Conservation (phyloP, 1,140 invertebrate species). For the Drosophila mayri region DNA sequence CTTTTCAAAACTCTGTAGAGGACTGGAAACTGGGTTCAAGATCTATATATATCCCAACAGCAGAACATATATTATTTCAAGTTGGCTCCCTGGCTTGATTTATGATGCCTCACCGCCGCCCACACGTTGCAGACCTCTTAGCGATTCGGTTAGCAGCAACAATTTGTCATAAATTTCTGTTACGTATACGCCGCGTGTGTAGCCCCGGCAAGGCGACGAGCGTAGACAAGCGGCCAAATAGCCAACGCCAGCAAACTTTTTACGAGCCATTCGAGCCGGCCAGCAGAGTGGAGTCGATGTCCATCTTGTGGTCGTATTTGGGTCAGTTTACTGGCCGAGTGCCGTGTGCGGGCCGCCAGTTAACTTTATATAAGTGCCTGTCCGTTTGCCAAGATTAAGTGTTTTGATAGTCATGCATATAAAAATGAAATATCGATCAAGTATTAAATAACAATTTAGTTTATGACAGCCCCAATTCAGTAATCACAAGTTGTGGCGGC, state of each 20-base stretch:
- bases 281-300: conserved; percentile 49
- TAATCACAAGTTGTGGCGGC: conserved; percentile 44
- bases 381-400: conserved; percentile 78
- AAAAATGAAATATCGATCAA: conserved; percentile 84
- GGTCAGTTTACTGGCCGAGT: conserved; percentile 69
- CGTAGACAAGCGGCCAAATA: conserved; percentile 55
- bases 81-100: conserved; percentile 57
- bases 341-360: conserved; percentile 46
- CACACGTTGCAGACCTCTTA: conserved; percentile 77
- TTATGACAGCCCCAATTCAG: conserved; percentile 65
- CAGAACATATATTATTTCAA: conserved; percentile 48
- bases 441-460: conserved; percentile 83
- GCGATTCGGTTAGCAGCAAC: conserved; percentile 75
- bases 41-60: conserved; percentile 29
- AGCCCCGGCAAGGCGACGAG: background rate
- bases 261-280: conserved; percentile 66
- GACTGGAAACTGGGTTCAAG: background rate
- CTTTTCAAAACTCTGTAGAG: conserved; percentile 10
- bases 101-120: conserved; percentile 55
- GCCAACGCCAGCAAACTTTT: conserved; percentile 67
- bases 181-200: conserved; percentile 54
- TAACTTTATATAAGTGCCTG: conserved; percentile 77
- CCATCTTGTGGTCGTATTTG: conserved; percentile 79
- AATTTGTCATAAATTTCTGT: conserved; percentile 78
- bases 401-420: conserved; percentile 81